Base-by-base conservation (phyloP, 2,797 vertebrate genomes). In the Dallia pectoralis region DNA sequence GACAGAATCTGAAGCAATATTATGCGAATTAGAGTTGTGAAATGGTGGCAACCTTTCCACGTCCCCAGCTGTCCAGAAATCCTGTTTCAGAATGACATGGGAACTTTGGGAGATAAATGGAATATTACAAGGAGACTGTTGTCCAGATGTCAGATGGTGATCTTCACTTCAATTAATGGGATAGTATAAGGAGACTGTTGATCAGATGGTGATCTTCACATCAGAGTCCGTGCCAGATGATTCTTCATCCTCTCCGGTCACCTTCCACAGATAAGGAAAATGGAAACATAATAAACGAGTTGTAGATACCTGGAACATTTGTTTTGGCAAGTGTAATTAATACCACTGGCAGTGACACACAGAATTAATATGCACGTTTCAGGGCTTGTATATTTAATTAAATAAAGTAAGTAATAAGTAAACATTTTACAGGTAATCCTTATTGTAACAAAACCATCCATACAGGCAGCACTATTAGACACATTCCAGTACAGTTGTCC, bases 181-280 rank as follows among this genome's bases (percentile, higher is more conserved):
- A 6, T 44, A 44, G 40, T 44, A 6, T 12, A 59, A 22, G 8
- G 0, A 36, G 62, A 61, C 12, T 51, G 62, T 51, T 40, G 25
- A 67, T 88, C 76, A 84, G 81, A 77, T 65, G 7, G n/a, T 70
- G 74, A 69, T 59, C 16, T 75, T 77, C 63, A 82, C 77, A 40
- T 88, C 76, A 3, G 11, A 51, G 51, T 84, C 88, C 72, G 81
- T 79, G 62, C 89, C 91, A 4, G 90, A 91, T 44, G 76, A 76
- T 59, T 91, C 88, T 51, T 87, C 87, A 9, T 88, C 70, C 29
- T 76, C 69, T 9, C 49, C 0, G 32, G n/a, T 19, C 1, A 70
- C 79, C 72, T 77, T 83, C 79, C 79, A 75, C 27, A 78, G 85
- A 36, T 74, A 81, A 56, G 30, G n/a, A 22, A 12, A 22, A 67